Percentiles rank a stretch among this genome's conserved stretches.
These are phyloP conservation scores for Wiebesia pumilae DNA, from an alignment of 1,140 invertebrate species.

Conservation along the genomic window DNA sequence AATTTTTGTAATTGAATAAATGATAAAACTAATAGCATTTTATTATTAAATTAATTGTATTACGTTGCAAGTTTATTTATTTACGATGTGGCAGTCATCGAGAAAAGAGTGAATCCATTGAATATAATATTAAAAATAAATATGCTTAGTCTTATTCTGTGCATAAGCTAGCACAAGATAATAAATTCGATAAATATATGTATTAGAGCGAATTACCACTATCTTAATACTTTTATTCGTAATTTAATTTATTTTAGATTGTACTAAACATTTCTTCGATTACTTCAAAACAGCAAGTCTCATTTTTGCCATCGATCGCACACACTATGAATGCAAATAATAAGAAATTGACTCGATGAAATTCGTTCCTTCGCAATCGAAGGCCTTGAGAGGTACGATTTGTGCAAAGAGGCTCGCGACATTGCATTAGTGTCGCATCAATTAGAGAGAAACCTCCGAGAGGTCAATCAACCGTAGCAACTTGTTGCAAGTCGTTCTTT, in stretches of 20 bases:
- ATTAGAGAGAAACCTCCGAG: background rate
- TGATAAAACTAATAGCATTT: too few relatives aligned
- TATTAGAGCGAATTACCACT: background rate
- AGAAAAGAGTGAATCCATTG: too few relatives aligned
- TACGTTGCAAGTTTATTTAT: too few relatives aligned
- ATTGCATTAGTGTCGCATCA: conserved; percentile 1
- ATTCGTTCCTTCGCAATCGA: conserved; percentile 3
- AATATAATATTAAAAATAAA: too few relatives aligned
- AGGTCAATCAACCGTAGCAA: conserved; percentile 35
- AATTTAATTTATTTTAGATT: background rate
- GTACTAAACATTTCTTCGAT: background rate
- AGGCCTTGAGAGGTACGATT: background rate
- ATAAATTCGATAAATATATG: too few relatives aligned
- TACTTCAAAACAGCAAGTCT: background rate
- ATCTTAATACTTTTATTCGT: background rate
- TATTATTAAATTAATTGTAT: too few relatives aligned
- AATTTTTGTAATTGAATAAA: too few relatives aligned
- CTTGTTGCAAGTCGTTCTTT: conserved; percentile 1
- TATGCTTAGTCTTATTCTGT: too few relatives aligned
- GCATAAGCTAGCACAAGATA: too few relatives aligned
- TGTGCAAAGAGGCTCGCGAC: background rate
- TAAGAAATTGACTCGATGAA: background rate
- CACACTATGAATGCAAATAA: too few relatives aligned
- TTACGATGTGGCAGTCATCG: too few relatives aligned
- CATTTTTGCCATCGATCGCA: background rate